A percentile compares a stretch with the other conserved stretches of the same genome.
These are phyloP conservation scores for Plagodis pulveraria DNA, from an alignment of 2,888 invertebrate species.

Conservation along the genomic window DNA sequence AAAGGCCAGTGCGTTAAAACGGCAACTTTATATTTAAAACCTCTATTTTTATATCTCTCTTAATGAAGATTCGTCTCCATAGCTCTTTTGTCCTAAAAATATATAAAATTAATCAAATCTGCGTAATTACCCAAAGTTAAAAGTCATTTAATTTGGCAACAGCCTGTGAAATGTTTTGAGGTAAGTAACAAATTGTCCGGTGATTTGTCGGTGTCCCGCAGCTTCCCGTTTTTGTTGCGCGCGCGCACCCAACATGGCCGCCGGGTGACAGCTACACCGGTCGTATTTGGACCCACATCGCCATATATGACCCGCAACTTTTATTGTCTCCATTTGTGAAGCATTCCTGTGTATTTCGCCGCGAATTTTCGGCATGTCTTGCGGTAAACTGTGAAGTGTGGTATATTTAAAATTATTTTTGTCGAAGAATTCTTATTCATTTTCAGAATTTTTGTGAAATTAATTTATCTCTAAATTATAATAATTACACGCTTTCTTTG, in stretches of 20 bases:
- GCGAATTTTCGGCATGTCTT: conserved; percentile 38
- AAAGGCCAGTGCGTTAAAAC: too few relatives aligned
- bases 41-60: too few relatives aligned
- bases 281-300: conserved; percentile 52
- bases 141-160: conserved; percentile 31
- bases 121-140: too few relatives aligned
- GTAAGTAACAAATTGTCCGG: conserved; percentile 73
- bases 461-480: neutral
- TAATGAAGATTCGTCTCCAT: too few relatives aligned
- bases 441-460: neutral
- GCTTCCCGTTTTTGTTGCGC: conserved; percentile 68
- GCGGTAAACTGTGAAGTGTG: conserved; percentile 15
- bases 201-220: conserved; percentile 77
- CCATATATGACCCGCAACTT: conserved; percentile 63
- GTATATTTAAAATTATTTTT: conserved; percentile 10
- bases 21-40: too few relatives aligned
- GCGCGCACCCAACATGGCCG: conserved; percentile 71
- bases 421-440: neutral
- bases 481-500: neutral
- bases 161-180: conserved; percentile 50
- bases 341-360: conserved; percentile 50
- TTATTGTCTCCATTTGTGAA: conserved; percentile 64
- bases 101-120: too few relatives aligned
- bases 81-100: too few relatives aligned
- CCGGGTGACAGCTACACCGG: conserved; percentile 58